These are phyloP conservation scores for Hyalella azteca DNA, from an alignment of 2,888 invertebrate species.

Conservation along the genomic window DNA sequence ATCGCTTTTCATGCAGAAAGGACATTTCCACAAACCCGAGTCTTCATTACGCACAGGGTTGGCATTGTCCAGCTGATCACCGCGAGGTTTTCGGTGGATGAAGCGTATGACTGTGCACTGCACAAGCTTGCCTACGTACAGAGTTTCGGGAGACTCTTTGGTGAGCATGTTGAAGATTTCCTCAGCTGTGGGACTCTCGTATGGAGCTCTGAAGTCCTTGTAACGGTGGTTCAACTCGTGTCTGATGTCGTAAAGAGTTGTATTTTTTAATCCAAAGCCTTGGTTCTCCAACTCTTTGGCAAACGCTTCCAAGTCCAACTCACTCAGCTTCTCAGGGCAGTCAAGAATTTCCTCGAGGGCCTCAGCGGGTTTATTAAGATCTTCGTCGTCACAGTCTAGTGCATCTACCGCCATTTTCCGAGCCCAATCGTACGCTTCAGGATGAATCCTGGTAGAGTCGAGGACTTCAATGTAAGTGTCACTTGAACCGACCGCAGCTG, in stretches of 20 bases:
- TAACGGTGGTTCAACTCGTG: constrained; percentile 93
- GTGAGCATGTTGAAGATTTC: constrained; percentile 93
- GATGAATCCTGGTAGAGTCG: constrained; percentile 97
- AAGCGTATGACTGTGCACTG: constrained; percentile 80
- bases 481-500: constrained; percentile 88
- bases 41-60: constrained; percentile 94
- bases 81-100: constrained; percentile 84
- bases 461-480: constrained; percentile 78
- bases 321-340: constrained; percentile 68
- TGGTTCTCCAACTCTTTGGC: constrained; percentile 95
- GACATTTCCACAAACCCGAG: constrained; percentile 95
- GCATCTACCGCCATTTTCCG: constrained; percentile 99
- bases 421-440: constrained; percentile 99
- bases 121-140: constrained; percentile 88
- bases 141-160: constrained; percentile 93
- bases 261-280: constrained; percentile 70
- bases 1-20: constrained; percentile 94
- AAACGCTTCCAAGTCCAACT: constrained; percentile 96
- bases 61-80: constrained; percentile 92
- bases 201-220: constrained; percentile 83
- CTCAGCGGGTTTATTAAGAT: constrained; percentile 81
- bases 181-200: constrained; percentile 79
- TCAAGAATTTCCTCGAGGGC: constrained; percentile 97
- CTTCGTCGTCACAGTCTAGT: constrained; percentile 87
- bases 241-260: constrained; percentile 95